Evolutionary conservation across 2,797 vertebrate genomes (phyloP).

Genomic region (Phalanger gymnotis): DNA sequence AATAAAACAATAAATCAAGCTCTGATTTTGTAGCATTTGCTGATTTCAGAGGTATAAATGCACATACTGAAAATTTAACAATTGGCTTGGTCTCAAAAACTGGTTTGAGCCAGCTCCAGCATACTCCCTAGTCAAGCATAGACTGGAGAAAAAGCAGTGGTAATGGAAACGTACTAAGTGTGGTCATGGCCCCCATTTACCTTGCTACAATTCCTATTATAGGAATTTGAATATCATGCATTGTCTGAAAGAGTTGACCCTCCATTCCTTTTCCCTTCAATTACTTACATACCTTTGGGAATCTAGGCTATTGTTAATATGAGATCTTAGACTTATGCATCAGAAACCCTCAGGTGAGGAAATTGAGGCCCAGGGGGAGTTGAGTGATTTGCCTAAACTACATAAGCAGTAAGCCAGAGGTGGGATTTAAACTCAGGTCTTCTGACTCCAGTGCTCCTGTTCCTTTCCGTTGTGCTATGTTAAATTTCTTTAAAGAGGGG

Average conservation of each 20-base stretch:
- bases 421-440: neutral
- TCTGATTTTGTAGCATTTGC: neutral
- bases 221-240: neutral
- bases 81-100: neutral
- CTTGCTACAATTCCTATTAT: neutral
- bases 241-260: neutral
- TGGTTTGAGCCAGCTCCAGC: neutral
- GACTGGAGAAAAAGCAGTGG: neutral
- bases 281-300: neutral
- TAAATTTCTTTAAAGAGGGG: neutral
- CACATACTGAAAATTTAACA: neutral
- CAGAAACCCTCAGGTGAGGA: neutral
- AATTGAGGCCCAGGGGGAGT: neutral
- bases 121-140: neutral
- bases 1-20: neutral
- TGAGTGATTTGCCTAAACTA: neutral
- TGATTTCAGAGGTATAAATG: neutral
- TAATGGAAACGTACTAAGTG: neutral
- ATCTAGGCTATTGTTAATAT: neutral
- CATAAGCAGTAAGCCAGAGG: neutral
- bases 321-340: neutral
- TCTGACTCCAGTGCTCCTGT: neutral
- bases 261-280: neutral
- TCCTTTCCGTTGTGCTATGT: neutral
- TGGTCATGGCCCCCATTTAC: neutral